Conservation (phyloP, 2,888 invertebrate species). For the Pasiphila rectangulata region DNA sequence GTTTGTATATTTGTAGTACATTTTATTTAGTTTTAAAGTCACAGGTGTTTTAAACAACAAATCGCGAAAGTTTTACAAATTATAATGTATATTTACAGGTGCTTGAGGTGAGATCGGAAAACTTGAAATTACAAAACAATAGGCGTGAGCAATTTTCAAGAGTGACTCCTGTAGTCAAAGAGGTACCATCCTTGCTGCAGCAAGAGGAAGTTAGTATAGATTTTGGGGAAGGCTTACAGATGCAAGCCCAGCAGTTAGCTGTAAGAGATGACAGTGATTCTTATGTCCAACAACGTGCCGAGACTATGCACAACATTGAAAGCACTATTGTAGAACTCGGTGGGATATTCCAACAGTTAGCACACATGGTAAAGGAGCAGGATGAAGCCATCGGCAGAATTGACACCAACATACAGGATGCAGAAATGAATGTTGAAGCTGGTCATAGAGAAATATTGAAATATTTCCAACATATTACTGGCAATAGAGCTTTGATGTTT, state of each 20-base stretch:
- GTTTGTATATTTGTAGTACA: no score
- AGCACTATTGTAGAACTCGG: constrained; percentile 99
- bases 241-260: constrained; percentile 83
- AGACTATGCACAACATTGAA: constrained; percentile 99
- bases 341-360: constrained; percentile 97
- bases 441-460: constrained; percentile 98
- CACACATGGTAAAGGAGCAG: constrained; percentile 98
- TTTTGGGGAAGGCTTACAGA: constrained; percentile 83
- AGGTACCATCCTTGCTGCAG: constrained; percentile 72
- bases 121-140: constrained; percentile 96
- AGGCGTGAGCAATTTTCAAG: constrained; percentile 92
- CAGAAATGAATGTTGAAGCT: constrained; percentile 97
- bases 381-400: constrained; percentile 99
- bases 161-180: constrained; percentile 69
- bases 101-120: constrained; percentile 98
- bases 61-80: no score
- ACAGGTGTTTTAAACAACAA: no score
- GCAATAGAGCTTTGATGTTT: constrained; percentile 99
- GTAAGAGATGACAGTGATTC: constrained; percentile 93
- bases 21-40: no score
- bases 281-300: constrained; percentile 95
- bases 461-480: constrained; percentile 98
- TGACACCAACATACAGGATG: constrained; percentile 97
- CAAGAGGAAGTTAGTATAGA: constrained; percentile 92
- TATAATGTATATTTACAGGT: constrained; percentile 75